phyloP scores from a whole-genome alignment of 1,140 invertebrate species.

The Daktulosphaira vitifoliae region DNA sequence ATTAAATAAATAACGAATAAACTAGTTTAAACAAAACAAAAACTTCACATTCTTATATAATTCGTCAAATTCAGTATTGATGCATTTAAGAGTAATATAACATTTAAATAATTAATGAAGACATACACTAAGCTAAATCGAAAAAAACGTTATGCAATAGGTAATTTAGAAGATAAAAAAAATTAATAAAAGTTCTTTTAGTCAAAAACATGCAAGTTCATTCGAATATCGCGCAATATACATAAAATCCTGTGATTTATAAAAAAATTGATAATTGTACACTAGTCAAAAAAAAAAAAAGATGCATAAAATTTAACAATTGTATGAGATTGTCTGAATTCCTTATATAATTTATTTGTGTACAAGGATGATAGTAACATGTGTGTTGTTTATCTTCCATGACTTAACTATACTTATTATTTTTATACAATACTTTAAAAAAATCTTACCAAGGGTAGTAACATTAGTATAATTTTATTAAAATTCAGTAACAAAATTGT shows the following conservation, averaged over 20 bases:
- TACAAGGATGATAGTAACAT: constrained; percentile 33
- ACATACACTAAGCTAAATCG: too few relatives aligned
- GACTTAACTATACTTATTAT: constrained; percentile 32
- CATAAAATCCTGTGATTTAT: too few relatives aligned
- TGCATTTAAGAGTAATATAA: too few relatives aligned
- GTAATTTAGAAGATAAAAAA: too few relatives aligned
- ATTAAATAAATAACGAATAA: constrained; percentile 28
- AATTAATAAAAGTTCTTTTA: too few relatives aligned
- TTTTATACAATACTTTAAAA: constrained; percentile 33
- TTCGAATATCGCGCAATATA: too few relatives aligned
- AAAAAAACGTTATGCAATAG: too few relatives aligned
- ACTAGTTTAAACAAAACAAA: constrained; percentile 17
- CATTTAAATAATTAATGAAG: too few relatives aligned
- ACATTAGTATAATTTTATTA: constrained; percentile 29
- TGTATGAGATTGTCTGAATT: constrained; percentile 33
- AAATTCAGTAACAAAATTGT: constrained; percentile 33
- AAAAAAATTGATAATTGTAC: too few relatives aligned
- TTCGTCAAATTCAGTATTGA: constrained; percentile 25
- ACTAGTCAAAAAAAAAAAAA: constrained; percentile 28
- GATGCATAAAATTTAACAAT: constrained; percentile 27
- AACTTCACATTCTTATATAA: constrained; percentile 23
- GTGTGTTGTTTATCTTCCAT: constrained; percentile 30
- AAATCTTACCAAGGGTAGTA: constrained; percentile 12
- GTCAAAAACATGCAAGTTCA: too few relatives aligned
- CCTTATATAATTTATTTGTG: constrained; percentile 19